phyloP scores from a whole-genome alignment of 2,797 vertebrate species.

The Eulemur coronatus region DNA sequence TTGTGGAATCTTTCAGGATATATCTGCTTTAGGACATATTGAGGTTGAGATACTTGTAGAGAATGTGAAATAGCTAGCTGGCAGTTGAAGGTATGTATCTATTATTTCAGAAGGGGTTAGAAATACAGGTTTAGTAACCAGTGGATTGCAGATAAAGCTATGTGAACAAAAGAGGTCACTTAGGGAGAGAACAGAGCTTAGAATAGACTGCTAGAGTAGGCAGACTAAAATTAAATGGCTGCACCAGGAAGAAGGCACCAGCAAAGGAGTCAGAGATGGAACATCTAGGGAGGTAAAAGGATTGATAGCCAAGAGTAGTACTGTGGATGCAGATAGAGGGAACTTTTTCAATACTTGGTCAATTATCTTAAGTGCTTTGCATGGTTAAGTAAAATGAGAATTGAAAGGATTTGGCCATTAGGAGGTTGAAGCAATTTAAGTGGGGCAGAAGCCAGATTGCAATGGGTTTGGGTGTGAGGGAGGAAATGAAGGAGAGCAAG shows the following conservation, averaged over 20 bases:
- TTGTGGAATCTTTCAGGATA: neutral
- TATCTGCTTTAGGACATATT: neutral
- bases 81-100: neutral
- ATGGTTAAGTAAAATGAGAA: conserved; percentile 51
- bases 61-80: neutral
- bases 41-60: neutral
- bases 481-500: neutral
- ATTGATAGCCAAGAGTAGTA: neutral
- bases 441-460: conserved; percentile 15
- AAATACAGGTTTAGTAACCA: neutral
- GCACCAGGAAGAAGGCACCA: neutral
- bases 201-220: neutral
- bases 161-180: neutral
- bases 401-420: conserved; percentile 43
- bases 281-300: neutral
- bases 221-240: neutral
- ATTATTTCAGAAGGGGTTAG: neutral
- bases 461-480: neutral
- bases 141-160: neutral
- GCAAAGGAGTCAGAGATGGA: neutral
- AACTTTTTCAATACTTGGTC: conserved; percentile 34
- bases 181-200: neutral
- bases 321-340: neutral
- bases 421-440: conserved; percentile 21
- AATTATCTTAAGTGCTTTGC: conserved; percentile 75